Evolutionary conservation across 2,113 vertebrate species (phyloP).

Genomic region (Ochotona princeps): DNA sequence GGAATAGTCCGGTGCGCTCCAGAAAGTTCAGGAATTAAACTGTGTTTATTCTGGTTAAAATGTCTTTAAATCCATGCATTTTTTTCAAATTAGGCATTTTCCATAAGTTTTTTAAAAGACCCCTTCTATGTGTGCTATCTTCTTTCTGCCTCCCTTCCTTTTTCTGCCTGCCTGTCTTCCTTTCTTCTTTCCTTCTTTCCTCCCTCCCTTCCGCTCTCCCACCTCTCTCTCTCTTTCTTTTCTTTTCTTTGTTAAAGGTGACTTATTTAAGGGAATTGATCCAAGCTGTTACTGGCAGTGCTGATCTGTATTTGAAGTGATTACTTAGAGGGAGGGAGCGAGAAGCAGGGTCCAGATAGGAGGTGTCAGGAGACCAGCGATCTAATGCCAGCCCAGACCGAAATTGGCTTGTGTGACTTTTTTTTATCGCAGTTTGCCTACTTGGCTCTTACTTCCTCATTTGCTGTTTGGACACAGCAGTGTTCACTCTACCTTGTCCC

Average conservation of each 20-base stretch:
- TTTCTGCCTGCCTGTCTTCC: too few relatives aligned
- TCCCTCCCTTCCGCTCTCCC: too few relatives aligned
- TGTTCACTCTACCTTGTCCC: background rate
- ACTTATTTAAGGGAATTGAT: constrained; percentile 23
- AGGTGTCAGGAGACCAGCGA: background rate
- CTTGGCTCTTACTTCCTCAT: constrained; percentile 22
- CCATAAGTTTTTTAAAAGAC: too few relatives aligned
- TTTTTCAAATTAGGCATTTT: too few relatives aligned
- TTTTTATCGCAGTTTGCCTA: background rate
- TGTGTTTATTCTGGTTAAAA: too few relatives aligned
- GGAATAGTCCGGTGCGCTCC: background rate
- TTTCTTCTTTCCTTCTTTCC: too few relatives aligned
- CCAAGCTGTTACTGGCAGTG: background rate
- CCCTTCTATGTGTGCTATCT: background rate
- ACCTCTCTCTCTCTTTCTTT: too few relatives aligned
- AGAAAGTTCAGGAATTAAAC: too few relatives aligned
- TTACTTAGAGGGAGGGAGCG: background rate
- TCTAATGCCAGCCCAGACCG: background rate
- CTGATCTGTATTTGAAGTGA: constrained; percentile 22
- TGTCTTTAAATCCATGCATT: too few relatives aligned
- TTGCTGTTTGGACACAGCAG: background rate
- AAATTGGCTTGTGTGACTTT: background rate
- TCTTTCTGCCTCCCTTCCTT: too few relatives aligned
- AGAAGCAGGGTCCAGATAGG: background rate
- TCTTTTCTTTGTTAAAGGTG: background rate